These are phyloP conservation scores for Platynereis dumerilii DNA, from an alignment of 2,888 invertebrate genomes.

Conservation along the genomic window DNA sequence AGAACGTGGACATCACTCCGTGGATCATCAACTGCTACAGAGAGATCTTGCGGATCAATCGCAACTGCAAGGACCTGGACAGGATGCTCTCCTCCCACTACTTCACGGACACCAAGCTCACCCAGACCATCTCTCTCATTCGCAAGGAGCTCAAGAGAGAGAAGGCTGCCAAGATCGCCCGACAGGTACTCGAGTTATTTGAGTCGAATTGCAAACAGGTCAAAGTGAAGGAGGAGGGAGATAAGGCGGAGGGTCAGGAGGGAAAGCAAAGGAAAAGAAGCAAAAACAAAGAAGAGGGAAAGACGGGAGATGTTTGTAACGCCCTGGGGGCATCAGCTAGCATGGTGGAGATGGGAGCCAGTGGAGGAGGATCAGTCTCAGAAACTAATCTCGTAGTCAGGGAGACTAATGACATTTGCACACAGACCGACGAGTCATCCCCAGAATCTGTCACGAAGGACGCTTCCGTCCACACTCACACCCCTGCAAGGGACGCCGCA, in stretches of 20 bases:
- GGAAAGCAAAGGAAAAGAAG: conserved; percentile 3
- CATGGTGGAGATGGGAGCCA: not conserved
- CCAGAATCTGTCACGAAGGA: not conserved
- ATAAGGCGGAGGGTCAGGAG: not conserved
- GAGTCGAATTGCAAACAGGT: conserved; percentile 15
- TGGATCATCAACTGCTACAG: conserved; percentile 40
- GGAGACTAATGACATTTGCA: too few species aligned
- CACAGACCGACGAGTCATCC: not conserved
- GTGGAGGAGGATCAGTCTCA: not conserved
- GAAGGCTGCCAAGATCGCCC: conserved; percentile 45
- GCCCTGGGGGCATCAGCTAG: not conserved
- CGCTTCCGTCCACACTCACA: not conserved
- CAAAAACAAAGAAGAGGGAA: conserved; percentile 14
- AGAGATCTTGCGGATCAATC: conserved; percentile 49
- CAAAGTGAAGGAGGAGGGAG: not conserved
- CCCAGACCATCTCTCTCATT: conserved; percentile 43
- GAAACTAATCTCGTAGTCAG: too few species aligned
- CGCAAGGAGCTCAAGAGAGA: conserved; percentile 45
- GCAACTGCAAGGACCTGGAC: conserved; percentile 48
- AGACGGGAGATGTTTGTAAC: not conserved
- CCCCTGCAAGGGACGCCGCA: not conserved
- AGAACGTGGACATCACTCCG: conserved; percentile 26
- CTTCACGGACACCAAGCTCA: conserved; percentile 49
- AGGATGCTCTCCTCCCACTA: conserved; percentile 48
- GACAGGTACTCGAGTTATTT: conserved; percentile 32